Base-by-base conservation (phyloP, 1,140 invertebrate species). In the Anoplolepis gracilipes region DNA sequence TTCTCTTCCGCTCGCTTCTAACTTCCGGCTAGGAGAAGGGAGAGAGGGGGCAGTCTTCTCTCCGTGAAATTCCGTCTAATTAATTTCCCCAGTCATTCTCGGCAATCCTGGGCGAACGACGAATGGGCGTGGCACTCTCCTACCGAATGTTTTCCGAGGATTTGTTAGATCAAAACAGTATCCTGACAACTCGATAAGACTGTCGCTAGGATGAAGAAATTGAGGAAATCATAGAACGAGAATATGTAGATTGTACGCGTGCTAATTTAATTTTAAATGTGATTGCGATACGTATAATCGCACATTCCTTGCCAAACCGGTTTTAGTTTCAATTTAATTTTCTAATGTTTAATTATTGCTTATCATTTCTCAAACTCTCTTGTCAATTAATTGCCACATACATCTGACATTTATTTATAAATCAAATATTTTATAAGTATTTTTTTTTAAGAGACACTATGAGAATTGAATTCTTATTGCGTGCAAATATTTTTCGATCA, bases 71-170 rank as follows among this genome's bases (percentile, higher is more conserved):
- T 91, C 88, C 88, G 82, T 90, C 88, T 92, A 93, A 93, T 93
- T 93, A 93, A 93, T 93, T 93, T 92, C 78, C 90, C 82, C 86
- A 85, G 77, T 88, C 90, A 90, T 87, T 86, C 84, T 59, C 67
- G 88, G 87, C 90, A 92, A 92, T 93, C 89, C 85, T 85, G 77
- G 10, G 64, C 88, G 87, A 73, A 93, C 92, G 92, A 91, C 87
- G 88, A 93, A 93, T 79, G 91, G 92, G 92, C 93, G 92, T 93
- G 93, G 92, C 55, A 33, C 25, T 61, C 84, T 59, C 13, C 22
- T 78, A 39, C 62, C 69, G 64, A 70, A 72, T 82, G 76, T 89
- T 90, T 90, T 77, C 70, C 76, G 30, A 28, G 30, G 22, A 61
- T 65, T 65, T n/a, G 28, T 67, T 62, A 39, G 65, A 61, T 76